Evolutionary conservation across 2,797 vertebrate genomes (phyloP), one percentile per base, ranked within the genome.

Genomic region (Denticeps clupeoides): DNA sequence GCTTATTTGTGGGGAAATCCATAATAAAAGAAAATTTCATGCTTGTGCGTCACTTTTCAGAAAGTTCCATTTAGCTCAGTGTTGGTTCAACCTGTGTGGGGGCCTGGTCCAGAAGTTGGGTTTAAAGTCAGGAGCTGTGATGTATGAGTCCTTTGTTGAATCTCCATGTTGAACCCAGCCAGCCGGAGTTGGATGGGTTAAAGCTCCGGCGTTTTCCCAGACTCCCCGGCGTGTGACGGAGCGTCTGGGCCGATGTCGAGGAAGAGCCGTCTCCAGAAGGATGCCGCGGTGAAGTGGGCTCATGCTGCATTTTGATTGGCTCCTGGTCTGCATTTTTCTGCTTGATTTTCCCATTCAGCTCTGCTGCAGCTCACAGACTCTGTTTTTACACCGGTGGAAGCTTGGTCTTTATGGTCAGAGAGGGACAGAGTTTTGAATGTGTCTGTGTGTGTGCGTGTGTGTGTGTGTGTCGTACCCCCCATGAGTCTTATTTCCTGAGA

Each of bases 241-340:
- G 74, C 69, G 82, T 84, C 80, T 84, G 75, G 68, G 68, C 75
- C 71, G 74, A 76, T 75, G 67, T 74, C 28, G 23, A 29, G 24
- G 29, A 24, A 13, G 28, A 32, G 40, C 29, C 47, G 49, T 38
- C 44, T 31, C 38, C 26, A 49, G 78, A 73, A 74, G 69, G 71
- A 74, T 75, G 78, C 73, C 77, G 68, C 72, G 70, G 65, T 75
- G 74, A 72, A 51, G 18, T 62, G 60, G 73, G 72, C 68, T 69
- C 68, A 65, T 74, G 76, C 73, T 78, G 74, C 69, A 64, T 83
- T 83, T 83, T 80, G 74, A 78, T 85, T 83, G 82, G 82, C 78
- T 64, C 57, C 64, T 67, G 50, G 41, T 52, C 68, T 57, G 58
- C 76, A 82, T 84, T 80, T 81, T 62, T 82, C 63, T 65, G 67